These are phyloP conservation scores for Cyclophora albipunctata DNA, from an alignment of 2,888 invertebrate genomes.

Conservation along the genomic window DNA sequence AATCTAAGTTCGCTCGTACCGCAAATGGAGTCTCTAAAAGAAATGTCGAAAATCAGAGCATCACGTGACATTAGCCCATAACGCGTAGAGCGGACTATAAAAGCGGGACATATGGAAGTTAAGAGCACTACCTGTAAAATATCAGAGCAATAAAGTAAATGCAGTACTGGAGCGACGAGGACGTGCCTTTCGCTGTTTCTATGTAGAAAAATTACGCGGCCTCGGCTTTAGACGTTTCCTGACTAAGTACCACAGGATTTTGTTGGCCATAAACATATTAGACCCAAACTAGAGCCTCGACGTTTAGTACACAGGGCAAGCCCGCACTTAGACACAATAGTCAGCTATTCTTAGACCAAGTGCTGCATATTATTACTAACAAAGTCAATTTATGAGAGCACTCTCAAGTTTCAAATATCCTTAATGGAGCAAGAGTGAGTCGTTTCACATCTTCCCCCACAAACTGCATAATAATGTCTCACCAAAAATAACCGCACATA, in stretches of 20 bases:
- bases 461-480: constrained; percentile 74
- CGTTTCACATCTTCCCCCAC: constrained; percentile 72
- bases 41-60: constrained; percentile 38
- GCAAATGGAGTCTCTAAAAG: constrained; percentile 10
- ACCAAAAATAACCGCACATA: constrained; percentile 74
- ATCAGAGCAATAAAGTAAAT: constrained; percentile 74
- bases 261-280: neutral
- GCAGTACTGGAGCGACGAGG: constrained; percentile 52
- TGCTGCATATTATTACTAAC: constrained; percentile 58
- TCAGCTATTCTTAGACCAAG: constrained; percentile 43
- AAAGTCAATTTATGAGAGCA: constrained; percentile 72
- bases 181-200: constrained; percentile 50
- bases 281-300: neutral
- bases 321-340: constrained; percentile 40
- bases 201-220: constrained; percentile 23
- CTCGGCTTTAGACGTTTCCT: constrained; percentile 3
- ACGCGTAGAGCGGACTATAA: constrained; percentile 67
- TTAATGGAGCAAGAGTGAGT: constrained; percentile 72
- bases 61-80: constrained; percentile 70
- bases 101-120: constrained; percentile 68
- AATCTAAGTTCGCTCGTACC: no score
- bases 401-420: constrained; percentile 73
- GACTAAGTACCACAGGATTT: neutral
- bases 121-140: constrained; percentile 73
- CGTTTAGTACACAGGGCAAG: neutral